phyloP scores from a whole-genome alignment of 2,888 invertebrate genomes.

The Smittia aterrima region DNA sequence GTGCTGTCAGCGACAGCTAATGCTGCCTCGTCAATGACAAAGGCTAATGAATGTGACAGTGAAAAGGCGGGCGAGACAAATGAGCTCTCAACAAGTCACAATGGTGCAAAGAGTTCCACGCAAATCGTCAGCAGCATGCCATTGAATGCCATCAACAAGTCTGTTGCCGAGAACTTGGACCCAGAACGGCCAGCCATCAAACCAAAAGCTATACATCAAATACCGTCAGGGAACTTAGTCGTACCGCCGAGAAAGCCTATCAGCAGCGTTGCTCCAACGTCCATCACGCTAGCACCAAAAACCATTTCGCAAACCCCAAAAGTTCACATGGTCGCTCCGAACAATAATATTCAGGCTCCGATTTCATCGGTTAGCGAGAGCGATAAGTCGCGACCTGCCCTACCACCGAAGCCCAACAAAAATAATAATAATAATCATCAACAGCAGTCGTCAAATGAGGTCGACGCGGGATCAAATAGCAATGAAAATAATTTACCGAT shows the following conservation, averaged over 20 bases:
- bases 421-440: slow-evolving; percentile 54
- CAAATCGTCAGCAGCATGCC: slow-evolving; percentile 53
- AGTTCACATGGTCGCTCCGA: slow-evolving; percentile 56
- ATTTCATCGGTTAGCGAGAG: slow-evolving; percentile 53
- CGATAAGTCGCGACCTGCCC: slow-evolving; percentile 69
- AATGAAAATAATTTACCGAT: slow-evolving; percentile 57
- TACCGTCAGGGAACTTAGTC: slow-evolving; percentile 49
- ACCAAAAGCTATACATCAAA: slow-evolving; percentile 52
- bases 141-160: slow-evolving; percentile 53
- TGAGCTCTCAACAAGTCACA: not conserved
- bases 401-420: slow-evolving; percentile 77
- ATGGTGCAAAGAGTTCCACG: not conserved
- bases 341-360: slow-evolving; percentile 50
- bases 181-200: slow-evolving; percentile 47
- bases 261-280: slow-evolving; percentile 81
- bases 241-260: slow-evolving; percentile 72
- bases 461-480: slow-evolving; percentile 43
- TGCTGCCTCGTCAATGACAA: slow-evolving; percentile 11
- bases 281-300: slow-evolving; percentile 57
- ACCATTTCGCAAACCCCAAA: slow-evolving; percentile 53
- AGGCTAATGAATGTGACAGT: slow-evolving; percentile 46
- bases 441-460: slow-evolving; percentile 22
- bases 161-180: slow-evolving; percentile 48
- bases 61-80: slow-evolving; percentile 45
- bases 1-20: slow-evolving; percentile 22